These are phyloP conservation scores for Poeciliopsis paucimaculata DNA, from an alignment of 2,797 vertebrate species.

Conservation along the genomic window DNA sequence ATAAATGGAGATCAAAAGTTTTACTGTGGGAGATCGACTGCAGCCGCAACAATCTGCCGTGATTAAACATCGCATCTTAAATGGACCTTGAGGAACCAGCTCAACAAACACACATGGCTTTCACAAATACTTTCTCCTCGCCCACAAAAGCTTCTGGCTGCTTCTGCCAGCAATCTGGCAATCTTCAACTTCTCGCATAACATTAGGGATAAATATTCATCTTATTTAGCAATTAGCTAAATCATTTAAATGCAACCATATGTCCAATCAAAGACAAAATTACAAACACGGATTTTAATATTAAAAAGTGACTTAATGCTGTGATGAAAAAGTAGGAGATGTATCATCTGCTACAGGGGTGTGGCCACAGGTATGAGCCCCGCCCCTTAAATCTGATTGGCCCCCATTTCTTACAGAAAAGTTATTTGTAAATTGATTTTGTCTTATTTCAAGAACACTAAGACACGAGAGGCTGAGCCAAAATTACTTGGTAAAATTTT, in stretches of 20 bases:
- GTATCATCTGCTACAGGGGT: not conserved
- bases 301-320: not conserved
- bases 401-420: no score
- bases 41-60: constrained; percentile 15
- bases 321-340: not conserved
- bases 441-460: no score
- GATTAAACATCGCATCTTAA: constrained; percentile 38
- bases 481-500: no score
- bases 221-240: constrained; percentile 4
- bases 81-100: constrained; percentile 30
- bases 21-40: constrained; percentile 55
- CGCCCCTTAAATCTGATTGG: no score
- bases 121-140: constrained; percentile 39
- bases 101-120: constrained; percentile 46
- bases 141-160: constrained; percentile 36
- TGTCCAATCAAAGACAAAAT: not conserved
- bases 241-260: not conserved
- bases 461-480: no score
- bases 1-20: constrained; percentile 31
- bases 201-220: constrained; percentile 13
- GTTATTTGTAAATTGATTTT: no score
- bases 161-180: constrained; percentile 15
- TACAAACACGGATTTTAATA: not conserved
- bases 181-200: constrained; percentile 9
- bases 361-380: no score